phyloP scores from a whole-genome alignment of 2,113 vertebrate genomes.

The Pygoscelis antarcticus region DNA sequence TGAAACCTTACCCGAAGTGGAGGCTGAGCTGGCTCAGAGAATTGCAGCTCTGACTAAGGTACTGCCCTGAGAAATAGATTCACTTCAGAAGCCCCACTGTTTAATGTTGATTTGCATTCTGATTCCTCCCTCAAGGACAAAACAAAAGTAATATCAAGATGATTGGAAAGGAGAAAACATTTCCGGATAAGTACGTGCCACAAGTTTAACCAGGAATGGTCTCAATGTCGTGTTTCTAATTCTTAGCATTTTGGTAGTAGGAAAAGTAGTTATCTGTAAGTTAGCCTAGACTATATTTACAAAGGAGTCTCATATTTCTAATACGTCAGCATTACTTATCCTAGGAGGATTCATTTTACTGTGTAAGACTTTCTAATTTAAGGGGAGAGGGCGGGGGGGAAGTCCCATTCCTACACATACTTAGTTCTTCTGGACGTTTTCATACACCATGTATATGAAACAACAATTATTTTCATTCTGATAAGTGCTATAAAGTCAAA shows the following conservation, averaged over 20 bases:
- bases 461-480: not conserved
- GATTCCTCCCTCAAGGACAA: not conserved
- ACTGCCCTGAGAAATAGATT: conserved; percentile 20
- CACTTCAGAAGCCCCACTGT: not conserved
- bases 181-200: not conserved
- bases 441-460: not conserved
- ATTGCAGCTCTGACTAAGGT: conserved; percentile 99
- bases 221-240: not conserved
- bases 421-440: not conserved
- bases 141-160: not conserved
- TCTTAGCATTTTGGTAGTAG: not conserved
- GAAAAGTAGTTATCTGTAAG: not conserved
- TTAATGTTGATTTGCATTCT: not conserved
- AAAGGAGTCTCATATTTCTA: not conserved
- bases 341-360: not conserved
- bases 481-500: not conserved
- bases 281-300: not conserved
- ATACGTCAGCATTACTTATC: not conserved
- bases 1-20: conserved; percentile 97
- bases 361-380: not conserved
- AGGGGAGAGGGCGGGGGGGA: not conserved
- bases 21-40: conserved; percentile 96
- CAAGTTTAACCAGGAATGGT: not conserved
- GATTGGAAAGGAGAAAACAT: not conserved
- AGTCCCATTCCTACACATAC: not conserved